Evolutionary conservation across 2,888 invertebrate genomes (phyloP), one percentile per base, ranked within the genome.

Genomic region (Ornithoptera priamus): DNA sequence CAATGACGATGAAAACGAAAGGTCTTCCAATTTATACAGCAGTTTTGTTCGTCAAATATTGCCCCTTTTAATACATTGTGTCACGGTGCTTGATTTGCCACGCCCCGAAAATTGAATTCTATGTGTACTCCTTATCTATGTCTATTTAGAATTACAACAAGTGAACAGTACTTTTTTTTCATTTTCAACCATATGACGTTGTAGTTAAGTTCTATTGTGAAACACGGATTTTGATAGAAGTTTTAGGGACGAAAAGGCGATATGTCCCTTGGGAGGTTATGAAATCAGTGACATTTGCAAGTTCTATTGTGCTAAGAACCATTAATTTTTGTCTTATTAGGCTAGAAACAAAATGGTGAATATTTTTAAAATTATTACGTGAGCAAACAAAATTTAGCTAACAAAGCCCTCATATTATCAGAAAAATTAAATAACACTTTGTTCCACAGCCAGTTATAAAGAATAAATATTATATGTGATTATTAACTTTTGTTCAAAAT

Each of bases 231-330:
- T 20, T 36, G 65, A 42, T 68, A 74, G 72, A 79, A 82, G 76
- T 87, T 89, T 90, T 90, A 88, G 80, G 90, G 91, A 90, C 89
- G 86, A 87, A 87, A 88, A 89, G 81, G 87, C 85, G 90, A 90
- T 88, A 85, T 86, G 84, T 94, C 93, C 93, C 88, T 81, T 84
- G 94, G 90, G 93, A 92, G 91, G 90, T 90, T 91, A 93, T 92
- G 92, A 93, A 94, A 93, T 94, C 94, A 94, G 92, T 94, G 94
- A 94, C 94, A 94, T 94, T 94, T 94, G 94, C 93, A 94, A 89
- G 87, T 89, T 90, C 94, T 92, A 92, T 92, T 92, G 90, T 92
- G 90, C 84, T 86, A 89, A 83, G 91, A 92, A 89, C 92, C 92
- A 92, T 92, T 92, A 92, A 92, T 90, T 92, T 84, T 88, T 83